Base-by-base conservation (phyloP, 2,888 invertebrate species). In the Campaea margaritaria region DNA sequence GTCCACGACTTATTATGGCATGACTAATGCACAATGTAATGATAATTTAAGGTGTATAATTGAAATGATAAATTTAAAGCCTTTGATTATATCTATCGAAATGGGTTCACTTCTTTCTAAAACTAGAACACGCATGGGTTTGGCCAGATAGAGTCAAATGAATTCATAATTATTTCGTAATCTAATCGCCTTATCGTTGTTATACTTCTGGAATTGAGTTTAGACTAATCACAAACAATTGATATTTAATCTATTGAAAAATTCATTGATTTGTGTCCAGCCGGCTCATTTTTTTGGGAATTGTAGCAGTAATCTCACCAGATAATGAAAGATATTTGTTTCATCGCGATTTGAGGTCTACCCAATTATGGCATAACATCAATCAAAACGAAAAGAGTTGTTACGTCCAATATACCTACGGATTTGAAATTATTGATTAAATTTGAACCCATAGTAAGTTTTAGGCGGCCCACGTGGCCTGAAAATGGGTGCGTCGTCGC, bases 401-500 rank as follows among this genome's bases (percentile, higher is more conserved):
- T 5, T 21, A 2, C 21, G 21, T 21, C 21, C 21, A 21, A 3
- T 21, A 31, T 15, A 10, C 11, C 46, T 1, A 36, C 34, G 34
- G 15, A 1, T 43, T 43, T 43, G 9, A 27, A 41, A 39, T 51
- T 34, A 60, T 54, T 50, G 51, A 50, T 61, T n/a, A n/a, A n/a
- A n/a, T n/a, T n/a, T 44, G 28, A 62, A 61, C 16, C 56, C 43
- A 34, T 51, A 36, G 13, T 52, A 58, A 61, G 66, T 67, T 68
- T 66, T 65, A 58, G 64, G 62, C 60, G 53, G 70, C 65, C 74
- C 83, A 86, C 80, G 83, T 86, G 84, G 78, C 68, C 61, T 46
- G 64, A 74, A 79, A 72, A 77, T 76, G 74, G 78, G 76, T 74
- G 80, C 79, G 81, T 73, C 74, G 78, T 76, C 74, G 80, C 79